phyloP scores from a whole-genome alignment of 2,888 invertebrate species.

The Mellilla xanthometata region DNA sequence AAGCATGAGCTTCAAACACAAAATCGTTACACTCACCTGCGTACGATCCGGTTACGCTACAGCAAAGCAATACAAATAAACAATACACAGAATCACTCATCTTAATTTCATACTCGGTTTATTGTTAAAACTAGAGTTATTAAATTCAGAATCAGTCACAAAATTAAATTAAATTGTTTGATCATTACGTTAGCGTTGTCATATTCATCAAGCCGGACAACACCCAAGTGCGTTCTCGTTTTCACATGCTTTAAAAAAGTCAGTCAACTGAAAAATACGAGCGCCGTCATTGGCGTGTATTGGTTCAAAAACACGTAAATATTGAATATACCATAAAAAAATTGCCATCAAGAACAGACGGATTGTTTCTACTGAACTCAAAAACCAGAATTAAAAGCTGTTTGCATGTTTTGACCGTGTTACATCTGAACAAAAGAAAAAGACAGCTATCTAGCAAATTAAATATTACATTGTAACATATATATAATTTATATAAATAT shows the following conservation, averaged over 20 bases:
- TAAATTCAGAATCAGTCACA: constrained; percentile 48
- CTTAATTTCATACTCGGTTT: constrained; percentile 71
- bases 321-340: too few relatives aligned
- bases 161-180: constrained; percentile 65
- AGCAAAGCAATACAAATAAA: constrained; percentile 72
- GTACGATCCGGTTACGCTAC: constrained; percentile 56
- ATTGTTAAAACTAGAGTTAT: constrained; percentile 26
- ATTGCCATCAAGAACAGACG: too few relatives aligned
- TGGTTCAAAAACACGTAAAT: too few relatives aligned
- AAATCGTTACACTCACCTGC: constrained; percentile 62
- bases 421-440: too few relatives aligned
- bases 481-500: too few relatives aligned
- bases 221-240: constrained; percentile 60
- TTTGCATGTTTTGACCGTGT: too few relatives aligned
- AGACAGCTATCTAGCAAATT: too few relatives aligned
- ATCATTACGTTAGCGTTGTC: constrained; percentile 75
- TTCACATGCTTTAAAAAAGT: background rate
- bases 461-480: too few relatives aligned
- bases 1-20: constrained; percentile 12
- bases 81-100: constrained; percentile 68
- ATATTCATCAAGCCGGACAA: constrained; percentile 64
- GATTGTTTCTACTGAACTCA: too few relatives aligned
- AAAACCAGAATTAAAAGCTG: too few relatives aligned
- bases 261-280: too few relatives aligned
- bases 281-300: too few relatives aligned